Evolutionary conservation across 2,797 vertebrate genomes (phyloP).

Genomic region (Momotus momota): DNA sequence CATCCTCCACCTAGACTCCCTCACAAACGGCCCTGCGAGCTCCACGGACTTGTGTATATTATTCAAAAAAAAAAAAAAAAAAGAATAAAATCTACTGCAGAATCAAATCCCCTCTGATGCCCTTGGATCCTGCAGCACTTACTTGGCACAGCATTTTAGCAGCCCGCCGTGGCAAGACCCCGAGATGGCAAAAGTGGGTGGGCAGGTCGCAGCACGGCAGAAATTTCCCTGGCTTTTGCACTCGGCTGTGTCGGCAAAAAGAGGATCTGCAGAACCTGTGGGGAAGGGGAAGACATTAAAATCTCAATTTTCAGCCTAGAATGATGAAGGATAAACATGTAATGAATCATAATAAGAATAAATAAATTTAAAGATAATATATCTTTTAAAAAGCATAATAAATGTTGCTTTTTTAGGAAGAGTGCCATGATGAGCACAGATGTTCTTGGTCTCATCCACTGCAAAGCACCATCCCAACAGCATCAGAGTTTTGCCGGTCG

Average conservation of each 20-base stretch:
- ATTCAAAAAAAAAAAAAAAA: not conserved
- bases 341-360: not conserved
- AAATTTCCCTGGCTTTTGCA: constrained; percentile 28
- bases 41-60: accelerated
- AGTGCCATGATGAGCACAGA: not conserved
- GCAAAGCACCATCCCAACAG: accelerated
- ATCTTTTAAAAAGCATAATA: no score
- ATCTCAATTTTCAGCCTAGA: not conserved
- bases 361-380: no score
- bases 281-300: not conserved
- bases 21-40: accelerated
- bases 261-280: constrained; percentile 30
- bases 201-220: not conserved
- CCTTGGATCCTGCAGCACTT: not conserved
- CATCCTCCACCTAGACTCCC: not conserved
- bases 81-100: not conserved
- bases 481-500: not conserved
- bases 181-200: not conserved
- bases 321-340: accelerated
- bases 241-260: not conserved
- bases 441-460: not conserved
- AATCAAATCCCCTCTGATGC: not conserved
- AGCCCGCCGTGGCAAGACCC: not conserved
- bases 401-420: no score
- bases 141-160: constrained; percentile 44